Base-by-base conservation (phyloP, 2,888 invertebrate species). In the Rotaria socialis region DNA sequence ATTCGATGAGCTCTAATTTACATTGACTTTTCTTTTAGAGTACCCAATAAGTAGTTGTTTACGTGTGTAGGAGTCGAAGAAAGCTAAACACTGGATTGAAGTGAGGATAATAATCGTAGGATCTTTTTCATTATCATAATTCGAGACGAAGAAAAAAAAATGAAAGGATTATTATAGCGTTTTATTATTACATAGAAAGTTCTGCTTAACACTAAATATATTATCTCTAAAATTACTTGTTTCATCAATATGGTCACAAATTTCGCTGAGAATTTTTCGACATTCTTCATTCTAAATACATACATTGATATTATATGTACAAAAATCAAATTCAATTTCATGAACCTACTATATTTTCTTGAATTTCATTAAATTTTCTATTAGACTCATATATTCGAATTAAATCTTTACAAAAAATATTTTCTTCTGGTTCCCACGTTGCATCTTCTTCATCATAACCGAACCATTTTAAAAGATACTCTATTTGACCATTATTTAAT, bases 391-490 rank as follows among this genome's bases (percentile, higher is more conserved):
- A 80, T 43, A 47, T 24, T n/a, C 24, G 19, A 80, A 80, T 47
- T 47, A 80, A 80, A 47, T 80, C 80, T 43, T 43, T 80, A 80
- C 80, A 80, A 47, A 80, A 80, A 43, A 80, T 19, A 80, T 80
- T 80, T 4, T 80, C 80, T 80, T 80, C 80, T n/a, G 80, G 80
- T n/a, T 80, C 80, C 80, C 80, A 80, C 7, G 80, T 80, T 47
- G 47, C 43, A 47, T 80, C 80, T 11, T 47, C 80, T 24, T 80
- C 80, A n/a, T 47, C 19, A 80, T n/a, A 80, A 14, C 80, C 80
- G n/a, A 80, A 80, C 80, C 80, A 80, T 80, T 80, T 80, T 80
- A 80, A 24, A 80, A 47, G 47, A 47, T 80, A 80, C n/a, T 47
- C 47, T 0, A 80, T 47, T 80, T 80, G 80, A 6, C 19, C 67